Evolutionary conservation across 2,797 vertebrate genomes (phyloP), one percentile per base, ranked within the genome.

Genomic region (Denticeps clupeoides): DNA sequence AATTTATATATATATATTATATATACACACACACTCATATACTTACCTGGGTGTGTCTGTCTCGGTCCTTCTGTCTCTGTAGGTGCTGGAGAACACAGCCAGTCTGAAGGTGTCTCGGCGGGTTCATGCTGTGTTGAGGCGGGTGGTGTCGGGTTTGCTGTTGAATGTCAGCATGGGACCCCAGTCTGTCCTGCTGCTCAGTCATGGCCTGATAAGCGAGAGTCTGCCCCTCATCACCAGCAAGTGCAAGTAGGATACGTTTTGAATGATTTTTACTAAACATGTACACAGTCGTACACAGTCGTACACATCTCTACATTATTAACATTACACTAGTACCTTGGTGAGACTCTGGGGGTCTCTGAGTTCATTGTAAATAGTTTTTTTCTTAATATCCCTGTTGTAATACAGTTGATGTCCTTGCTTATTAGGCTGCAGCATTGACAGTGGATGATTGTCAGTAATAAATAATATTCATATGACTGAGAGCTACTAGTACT

Each of bases 161-260:
- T 64, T 77, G 54, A 99, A 99, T 54, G 41, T 60, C 1, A 85
- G 81, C 44, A 87, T 97, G 89, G 82, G 65, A 0, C 69, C 87
- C 11, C 80, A 86, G 49, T 79, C 89, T 6, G 66, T 96, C 7
- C 82, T 99, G 1, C 75, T 97, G 55, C 86, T 99, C 58, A 86
- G 90, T 68, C 89, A 96, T 1, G 86, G 91, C 13, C 82, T 98
- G 60, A 71, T 99, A 72, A 94, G 86, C 69, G 83, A 99, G 75
- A 98, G 95, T 49, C 82, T 99, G 29, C 90, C 90, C 0, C 79
- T 99, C 41, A 74, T 99, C 53, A 90, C 90, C 45, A 87, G 86
- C 56, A 90, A 87, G 66, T 86, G 87, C 68, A 88, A 79, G 94
- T 98, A 82, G 58, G 82, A 25, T 9, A 13, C 46, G 11, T 24